Percentiles rank a stretch among this genome's conserved stretches.
Conservation (phyloP, 2,888 invertebrate genomes). For the Hypselothyrea guttata region DNA sequence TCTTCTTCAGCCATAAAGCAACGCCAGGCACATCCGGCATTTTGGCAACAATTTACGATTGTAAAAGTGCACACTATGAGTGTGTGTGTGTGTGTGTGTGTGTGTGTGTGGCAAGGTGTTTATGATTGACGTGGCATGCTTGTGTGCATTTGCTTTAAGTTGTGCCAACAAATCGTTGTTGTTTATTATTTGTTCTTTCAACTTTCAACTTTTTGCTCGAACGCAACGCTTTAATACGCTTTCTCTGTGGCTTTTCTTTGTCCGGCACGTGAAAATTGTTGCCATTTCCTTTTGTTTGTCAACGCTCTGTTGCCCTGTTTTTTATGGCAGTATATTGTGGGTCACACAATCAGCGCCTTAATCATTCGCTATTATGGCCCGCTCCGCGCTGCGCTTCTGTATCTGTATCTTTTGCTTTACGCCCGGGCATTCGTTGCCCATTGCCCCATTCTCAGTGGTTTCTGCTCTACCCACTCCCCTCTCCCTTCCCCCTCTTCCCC, state of each 20-base stretch:
- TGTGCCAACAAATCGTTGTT: constrained; percentile 16
- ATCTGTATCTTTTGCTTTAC: background rate
- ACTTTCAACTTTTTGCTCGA: constrained; percentile 58
- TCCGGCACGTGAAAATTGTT: constrained; percentile 64
- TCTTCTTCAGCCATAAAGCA: constrained; percentile 54
- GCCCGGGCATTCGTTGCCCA: too few relatives aligned
- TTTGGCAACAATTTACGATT: constrained; percentile 62
- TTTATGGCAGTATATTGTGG: constrained; percentile 11
- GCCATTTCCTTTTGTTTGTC: constrained; percentile 70
- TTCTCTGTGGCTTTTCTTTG: constrained; percentile 27
- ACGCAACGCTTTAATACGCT: constrained; percentile 47
- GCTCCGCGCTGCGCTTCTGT: constrained; percentile 9
- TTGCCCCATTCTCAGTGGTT: background rate
- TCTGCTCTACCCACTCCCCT: background rate
- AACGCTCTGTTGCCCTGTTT: constrained; percentile 22
- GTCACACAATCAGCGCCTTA: constrained; percentile 50
- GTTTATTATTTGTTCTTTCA: constrained; percentile 64
- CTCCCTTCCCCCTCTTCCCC: background rate
- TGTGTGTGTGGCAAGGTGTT: constrained; percentile 29
- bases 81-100: constrained; percentile 9
- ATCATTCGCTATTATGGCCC: constrained; percentile 56
- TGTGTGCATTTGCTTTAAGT: constrained; percentile 53
- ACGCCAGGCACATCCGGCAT: constrained; percentile 65
- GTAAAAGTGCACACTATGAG: constrained; percentile 42
- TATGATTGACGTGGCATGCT: constrained; percentile 55